Conservation (phyloP, 2,797 vertebrate genomes). For the Threskiornis aethiopicus region DNA sequence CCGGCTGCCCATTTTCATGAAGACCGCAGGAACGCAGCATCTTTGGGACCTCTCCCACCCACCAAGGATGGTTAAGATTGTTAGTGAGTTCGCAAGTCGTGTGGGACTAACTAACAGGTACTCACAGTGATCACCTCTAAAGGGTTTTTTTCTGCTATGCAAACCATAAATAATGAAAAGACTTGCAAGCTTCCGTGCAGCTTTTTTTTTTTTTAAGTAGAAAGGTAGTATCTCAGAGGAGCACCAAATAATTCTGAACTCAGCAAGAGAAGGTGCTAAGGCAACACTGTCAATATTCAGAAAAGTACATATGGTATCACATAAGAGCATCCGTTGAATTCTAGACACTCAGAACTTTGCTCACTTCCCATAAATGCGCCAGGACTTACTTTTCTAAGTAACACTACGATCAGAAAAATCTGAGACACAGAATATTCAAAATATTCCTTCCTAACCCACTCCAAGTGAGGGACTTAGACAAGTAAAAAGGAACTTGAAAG, state of each 20-base stretch:
- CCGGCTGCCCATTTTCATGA: not conserved
- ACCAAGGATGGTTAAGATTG: not conserved
- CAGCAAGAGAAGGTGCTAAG: not conserved
- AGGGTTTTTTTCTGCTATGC: not conserved
- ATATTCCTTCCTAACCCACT: not conserved
- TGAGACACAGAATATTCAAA: not conserved
- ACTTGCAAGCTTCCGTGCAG: not conserved
- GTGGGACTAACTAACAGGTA: not conserved
- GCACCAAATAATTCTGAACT: not conserved
- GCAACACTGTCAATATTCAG: not conserved
- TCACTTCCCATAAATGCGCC: not conserved
- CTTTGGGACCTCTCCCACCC: not conserved
- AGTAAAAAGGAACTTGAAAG: not conserved
- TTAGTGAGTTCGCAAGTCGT: not conserved
- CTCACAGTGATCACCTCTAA: not conserved
- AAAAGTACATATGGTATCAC: not conserved
- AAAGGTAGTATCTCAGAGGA: not conserved
- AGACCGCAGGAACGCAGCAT: not conserved
- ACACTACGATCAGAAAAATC: not conserved
- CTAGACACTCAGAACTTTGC: not conserved
- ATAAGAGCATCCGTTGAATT: not conserved
- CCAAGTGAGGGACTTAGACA: not conserved
- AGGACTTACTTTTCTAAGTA: not conserved
- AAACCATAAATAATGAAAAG: not conserved
- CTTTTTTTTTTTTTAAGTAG: not conserved